phyloP scores from a whole-genome alignment of 2,113 vertebrate genomes.

The Chaetorhynchus papuensis region DNA sequence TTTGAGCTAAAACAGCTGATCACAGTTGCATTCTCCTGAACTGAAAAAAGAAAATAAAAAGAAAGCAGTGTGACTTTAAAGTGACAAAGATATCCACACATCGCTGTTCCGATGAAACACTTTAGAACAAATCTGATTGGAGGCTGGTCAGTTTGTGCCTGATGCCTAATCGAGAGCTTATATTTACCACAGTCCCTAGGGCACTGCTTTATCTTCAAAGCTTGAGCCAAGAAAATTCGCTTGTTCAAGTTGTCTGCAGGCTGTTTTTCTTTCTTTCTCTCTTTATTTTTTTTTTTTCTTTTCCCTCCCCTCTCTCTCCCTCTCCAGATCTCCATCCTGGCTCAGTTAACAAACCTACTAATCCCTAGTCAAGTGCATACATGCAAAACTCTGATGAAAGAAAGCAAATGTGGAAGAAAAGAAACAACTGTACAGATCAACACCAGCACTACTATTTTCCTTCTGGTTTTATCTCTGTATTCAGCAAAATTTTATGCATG shows the following conservation, averaged over 20 bases:
- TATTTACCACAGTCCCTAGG: conserved; percentile 63
- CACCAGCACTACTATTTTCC: not conserved
- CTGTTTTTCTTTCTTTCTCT: conserved; percentile 37
- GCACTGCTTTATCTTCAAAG: conserved; percentile 73
- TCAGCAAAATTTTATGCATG: not conserved
- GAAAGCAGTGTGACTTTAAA: conserved; percentile 14
- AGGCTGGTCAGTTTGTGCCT: conserved; percentile 67
- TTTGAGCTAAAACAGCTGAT: not conserved
- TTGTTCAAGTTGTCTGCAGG: conserved; percentile 72
- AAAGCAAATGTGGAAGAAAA: conserved; percentile 34
- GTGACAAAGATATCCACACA: not conserved
- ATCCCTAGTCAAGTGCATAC: conserved; percentile 70
- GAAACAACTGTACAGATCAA: not conserved
- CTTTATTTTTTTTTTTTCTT: not conserved
- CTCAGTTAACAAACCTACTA: conserved; percentile 67
- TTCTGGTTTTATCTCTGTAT: not conserved
- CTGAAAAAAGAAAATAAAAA: not conserved
- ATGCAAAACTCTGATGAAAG: conserved; percentile 57
- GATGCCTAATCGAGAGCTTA: conserved; percentile 60
- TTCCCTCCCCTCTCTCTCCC: not conserved
- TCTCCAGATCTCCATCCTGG: conserved; percentile 45
- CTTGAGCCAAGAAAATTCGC: conserved; percentile 68
- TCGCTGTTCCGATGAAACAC: not conserved
- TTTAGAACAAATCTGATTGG: conserved; percentile 57
- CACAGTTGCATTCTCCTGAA: not conserved